Evolutionary conservation across 1,140 invertebrate species (phyloP).

Genomic region (Uloborus diversus): DNA sequence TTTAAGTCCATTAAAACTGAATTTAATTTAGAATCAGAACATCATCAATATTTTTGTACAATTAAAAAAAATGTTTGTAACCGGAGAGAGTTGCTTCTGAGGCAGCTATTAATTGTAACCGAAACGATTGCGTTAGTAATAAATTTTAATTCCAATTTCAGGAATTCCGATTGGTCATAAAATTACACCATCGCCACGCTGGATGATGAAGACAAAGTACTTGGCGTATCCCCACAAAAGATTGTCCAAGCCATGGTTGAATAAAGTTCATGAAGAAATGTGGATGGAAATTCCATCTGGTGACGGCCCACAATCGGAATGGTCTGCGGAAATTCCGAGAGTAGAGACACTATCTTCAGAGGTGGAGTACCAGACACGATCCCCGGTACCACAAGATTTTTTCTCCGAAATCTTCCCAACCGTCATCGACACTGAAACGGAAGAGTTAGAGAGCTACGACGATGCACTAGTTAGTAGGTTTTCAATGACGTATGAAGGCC

Average conservation of each 20-base stretch:
- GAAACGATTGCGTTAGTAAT: too few species aligned
- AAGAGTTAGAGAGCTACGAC: not conserved
- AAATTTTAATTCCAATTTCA: not conserved
- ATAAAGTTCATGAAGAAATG: conserved; percentile 1
- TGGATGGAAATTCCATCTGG: conserved; percentile 9
- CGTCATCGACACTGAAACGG: conserved; percentile 14
- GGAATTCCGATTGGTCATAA: not conserved
- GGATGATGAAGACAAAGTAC: not conserved
- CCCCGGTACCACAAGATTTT: conserved; percentile 21
- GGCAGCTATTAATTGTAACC: too few species aligned
- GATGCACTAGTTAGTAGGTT: conserved; percentile 10
- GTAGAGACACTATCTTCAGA: not conserved
- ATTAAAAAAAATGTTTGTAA: too few species aligned
- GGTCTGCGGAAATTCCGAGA: not conserved
- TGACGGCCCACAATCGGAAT: conserved; percentile 13
- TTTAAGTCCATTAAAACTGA: too few species aligned
- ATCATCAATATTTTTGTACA: too few species aligned
- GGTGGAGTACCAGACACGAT: not conserved
- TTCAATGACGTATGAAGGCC: conserved; percentile 21
- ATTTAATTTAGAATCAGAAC: too few species aligned
- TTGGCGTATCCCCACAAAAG: not conserved
- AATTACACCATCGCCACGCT: not conserved
- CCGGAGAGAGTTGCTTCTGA: too few species aligned
- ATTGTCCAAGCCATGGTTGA: not conserved
- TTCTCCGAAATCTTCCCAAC: conserved; percentile 7